These are phyloP conservation scores for Myotis davidii DNA, from an alignment of 2,113 vertebrate genomes.

Conservation along the genomic window DNA sequence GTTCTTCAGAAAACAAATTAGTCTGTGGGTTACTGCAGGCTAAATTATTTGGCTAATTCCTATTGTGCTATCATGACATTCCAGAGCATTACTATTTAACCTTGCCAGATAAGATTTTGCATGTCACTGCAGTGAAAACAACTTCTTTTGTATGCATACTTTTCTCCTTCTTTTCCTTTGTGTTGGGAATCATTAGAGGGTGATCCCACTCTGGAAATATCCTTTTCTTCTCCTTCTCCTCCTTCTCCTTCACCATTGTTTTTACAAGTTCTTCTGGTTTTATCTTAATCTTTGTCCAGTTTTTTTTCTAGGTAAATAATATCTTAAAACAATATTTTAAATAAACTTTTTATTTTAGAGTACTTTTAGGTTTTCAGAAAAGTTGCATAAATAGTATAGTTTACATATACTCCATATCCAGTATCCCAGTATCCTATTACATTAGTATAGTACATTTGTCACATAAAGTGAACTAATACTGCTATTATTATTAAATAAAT, in stretches of 20 bases:
- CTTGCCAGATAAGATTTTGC: slow-evolving; percentile 65
- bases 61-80: slow-evolving; percentile 63
- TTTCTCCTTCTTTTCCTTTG: slow-evolving; percentile 72
- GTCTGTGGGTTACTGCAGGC: slow-evolving; percentile 63
- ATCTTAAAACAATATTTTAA: slow-evolving; percentile 13
- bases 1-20: slow-evolving; percentile 57
- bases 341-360: slow-evolving; percentile 23
- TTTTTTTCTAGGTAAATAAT: background rate
- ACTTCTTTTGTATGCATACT: slow-evolving; percentile 37
- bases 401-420: background rate
- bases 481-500: slow-evolving; percentile 38
- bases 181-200: slow-evolving; percentile 56
- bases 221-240: background rate
- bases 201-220: slow-evolving; percentile 13
- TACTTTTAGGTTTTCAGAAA: slow-evolving; percentile 54
- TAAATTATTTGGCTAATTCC: slow-evolving; percentile 56
- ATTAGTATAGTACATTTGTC: background rate
- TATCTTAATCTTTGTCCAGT: slow-evolving; percentile 4
- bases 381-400: background rate
- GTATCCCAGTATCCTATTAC: background rate
- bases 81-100: slow-evolving; percentile 53
- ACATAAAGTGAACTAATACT: slow-evolving; percentile 1
- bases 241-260: background rate
- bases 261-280: slow-evolving; percentile 55
- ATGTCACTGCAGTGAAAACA: slow-evolving; percentile 61